Evolutionary conservation across 2,113 vertebrate species (phyloP).

Genomic region (Cygnus atratus): DNA sequence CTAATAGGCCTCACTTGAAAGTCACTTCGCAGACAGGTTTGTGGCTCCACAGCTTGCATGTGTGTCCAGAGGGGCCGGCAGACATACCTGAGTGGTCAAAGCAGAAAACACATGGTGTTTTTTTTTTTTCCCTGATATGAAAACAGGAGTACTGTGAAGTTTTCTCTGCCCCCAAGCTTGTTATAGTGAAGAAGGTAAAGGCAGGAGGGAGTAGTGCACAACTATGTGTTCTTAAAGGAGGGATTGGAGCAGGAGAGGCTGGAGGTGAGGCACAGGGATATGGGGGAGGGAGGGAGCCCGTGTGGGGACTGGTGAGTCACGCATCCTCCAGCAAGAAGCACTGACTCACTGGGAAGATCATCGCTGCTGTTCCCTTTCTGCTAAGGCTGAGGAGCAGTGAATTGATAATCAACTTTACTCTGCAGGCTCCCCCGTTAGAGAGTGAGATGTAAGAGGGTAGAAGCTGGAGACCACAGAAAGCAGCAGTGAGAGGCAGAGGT

Average conservation of each 20-base stretch:
- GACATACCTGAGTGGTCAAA: background rate
- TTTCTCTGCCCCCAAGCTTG: background rate
- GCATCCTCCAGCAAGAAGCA: constrained; percentile 52
- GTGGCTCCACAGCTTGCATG: background rate
- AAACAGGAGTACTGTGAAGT: background rate
- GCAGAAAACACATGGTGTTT: fast-evolving
- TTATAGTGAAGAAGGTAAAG: background rate
- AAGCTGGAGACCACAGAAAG: background rate
- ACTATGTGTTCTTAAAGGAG: constrained; percentile 19
- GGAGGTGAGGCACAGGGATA: constrained; percentile 12
- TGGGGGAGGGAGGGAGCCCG: constrained; percentile 37
- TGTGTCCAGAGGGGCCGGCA: background rate
- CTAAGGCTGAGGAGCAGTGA: constrained; percentile 1
- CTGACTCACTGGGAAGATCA: constrained; percentile 49
- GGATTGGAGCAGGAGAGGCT: constrained; percentile 41
- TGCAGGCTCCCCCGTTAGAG: background rate
- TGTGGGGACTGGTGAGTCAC: constrained; percentile 45
- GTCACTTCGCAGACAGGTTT: background rate
- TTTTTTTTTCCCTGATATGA: background rate
- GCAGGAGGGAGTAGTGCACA: background rate
- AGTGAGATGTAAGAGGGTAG: background rate
- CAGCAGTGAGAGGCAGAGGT: background rate
- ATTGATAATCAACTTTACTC: background rate
- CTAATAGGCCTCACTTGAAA: background rate
- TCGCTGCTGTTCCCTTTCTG: constrained; percentile 44